Percentiles rank a stretch among this genome's conserved stretches.
phyloP scores from a whole-genome alignment of 2,797 vertebrate genomes.

The Cuculus canorus region DNA sequence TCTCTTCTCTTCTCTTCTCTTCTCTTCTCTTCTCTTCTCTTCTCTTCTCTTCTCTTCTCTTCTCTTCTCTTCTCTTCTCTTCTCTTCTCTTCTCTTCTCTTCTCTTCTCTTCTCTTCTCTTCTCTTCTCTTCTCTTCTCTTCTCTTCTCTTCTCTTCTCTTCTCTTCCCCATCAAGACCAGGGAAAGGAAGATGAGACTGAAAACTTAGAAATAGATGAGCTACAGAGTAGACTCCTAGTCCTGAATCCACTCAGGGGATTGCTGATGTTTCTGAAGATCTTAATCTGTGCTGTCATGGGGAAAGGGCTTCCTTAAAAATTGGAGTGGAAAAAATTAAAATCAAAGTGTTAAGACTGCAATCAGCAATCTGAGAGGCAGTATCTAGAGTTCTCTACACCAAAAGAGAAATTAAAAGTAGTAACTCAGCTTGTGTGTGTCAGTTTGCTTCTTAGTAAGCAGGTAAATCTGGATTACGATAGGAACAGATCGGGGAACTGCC shows the following conservation, averaged over 20 bases:
- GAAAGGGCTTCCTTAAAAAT: background rate
- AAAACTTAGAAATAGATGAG: background rate
- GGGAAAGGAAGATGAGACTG: background rate
- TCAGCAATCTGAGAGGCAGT: background rate
- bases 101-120: no score
- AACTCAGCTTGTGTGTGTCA: background rate
- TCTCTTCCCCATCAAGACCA: background rate
- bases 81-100: no score
- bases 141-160: no score
- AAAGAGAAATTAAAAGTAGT: background rate
- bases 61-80: no score
- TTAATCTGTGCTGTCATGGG: accelerated
- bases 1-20: no score
- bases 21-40: no score
- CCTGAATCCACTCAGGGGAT: background rate
- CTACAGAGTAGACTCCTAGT: background rate
- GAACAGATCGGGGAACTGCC: background rate
- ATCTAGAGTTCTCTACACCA: background rate
- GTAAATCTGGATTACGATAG: background rate
- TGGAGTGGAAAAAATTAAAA: background rate
- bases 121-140: no score
- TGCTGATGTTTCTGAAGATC: background rate
- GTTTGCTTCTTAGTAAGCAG: background rate
- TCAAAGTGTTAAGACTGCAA: background rate
- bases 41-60: no score